These are phyloP conservation scores for Danionella cerebrum DNA, from an alignment of 2,113 vertebrate species.

Conservation along the genomic window DNA sequence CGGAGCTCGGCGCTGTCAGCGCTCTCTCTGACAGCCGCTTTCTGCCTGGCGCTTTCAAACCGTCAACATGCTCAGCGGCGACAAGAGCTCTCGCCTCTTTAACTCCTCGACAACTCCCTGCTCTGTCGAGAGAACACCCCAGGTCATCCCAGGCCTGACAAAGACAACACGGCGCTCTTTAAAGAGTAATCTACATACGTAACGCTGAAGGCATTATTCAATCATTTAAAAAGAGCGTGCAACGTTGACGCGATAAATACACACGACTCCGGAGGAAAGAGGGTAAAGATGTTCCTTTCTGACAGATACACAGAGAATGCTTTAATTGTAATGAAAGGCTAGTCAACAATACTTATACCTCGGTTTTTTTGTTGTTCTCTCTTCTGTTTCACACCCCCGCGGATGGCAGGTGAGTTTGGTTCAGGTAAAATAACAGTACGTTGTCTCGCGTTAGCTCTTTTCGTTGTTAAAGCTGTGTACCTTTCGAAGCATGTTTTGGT, in stretches of 20 bases:
- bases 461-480: not conserved
- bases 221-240: conserved; percentile 5
- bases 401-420: not conserved
- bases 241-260: not conserved
- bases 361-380: not conserved
- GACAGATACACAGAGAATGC: not conserved
- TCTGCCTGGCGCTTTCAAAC: conserved; percentile 20
- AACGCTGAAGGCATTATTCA: conserved; percentile 17
- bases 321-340: conserved; percentile 6
- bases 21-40: conserved; percentile 6
- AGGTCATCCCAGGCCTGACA: conserved; percentile 21
- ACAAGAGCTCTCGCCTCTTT: conserved; percentile 19
- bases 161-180: conserved; percentile 6
- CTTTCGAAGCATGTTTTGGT: not conserved
- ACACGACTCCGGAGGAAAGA: not conserved
- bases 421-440: not conserved
- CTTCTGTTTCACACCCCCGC: not conserved
- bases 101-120: conserved; percentile 5
- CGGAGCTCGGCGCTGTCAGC: conserved; percentile 16
- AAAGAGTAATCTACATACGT: conserved; percentile 29
- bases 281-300: conserved; percentile 4
- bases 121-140: not conserved
- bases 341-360: not conserved
- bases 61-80: conserved; percentile 12
- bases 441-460: not conserved